A percentile compares a stretch with the other conserved stretches of the same genome.
phyloP scores from a whole-genome alignment of 1,140 invertebrate species.

The Liolophura sinensis region DNA sequence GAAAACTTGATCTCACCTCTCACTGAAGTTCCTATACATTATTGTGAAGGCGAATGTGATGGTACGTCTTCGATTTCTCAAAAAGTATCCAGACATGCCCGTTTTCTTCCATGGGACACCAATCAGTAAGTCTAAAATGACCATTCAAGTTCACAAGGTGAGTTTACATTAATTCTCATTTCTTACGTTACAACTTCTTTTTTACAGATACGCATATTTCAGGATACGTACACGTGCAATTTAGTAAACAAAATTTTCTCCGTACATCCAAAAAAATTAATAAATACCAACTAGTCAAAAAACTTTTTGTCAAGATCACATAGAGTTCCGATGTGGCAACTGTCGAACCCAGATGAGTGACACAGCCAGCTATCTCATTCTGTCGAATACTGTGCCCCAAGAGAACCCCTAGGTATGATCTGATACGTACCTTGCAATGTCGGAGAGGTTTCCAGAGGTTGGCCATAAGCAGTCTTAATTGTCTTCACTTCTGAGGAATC shows the following conservation, averaged over 20 bases:
- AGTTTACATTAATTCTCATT: neutral
- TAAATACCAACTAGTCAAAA: too few species aligned
- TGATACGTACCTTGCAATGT: slow-evolving; percentile 38
- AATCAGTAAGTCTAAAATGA: slow-evolving; percentile 81
- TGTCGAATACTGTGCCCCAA: too few species aligned
- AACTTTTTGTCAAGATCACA: too few species aligned
- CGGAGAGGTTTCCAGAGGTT: slow-evolving; percentile 46
- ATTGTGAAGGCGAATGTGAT: slow-evolving; percentile 90
- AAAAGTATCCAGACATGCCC: slow-evolving; percentile 83
- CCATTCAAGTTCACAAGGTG: too few species aligned
- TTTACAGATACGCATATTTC: neutral
- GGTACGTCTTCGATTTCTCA: slow-evolving; percentile 78
- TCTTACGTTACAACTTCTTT: neutral
- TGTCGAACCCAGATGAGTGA: too few species aligned
- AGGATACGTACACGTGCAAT: neutral
- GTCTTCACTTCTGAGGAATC: slow-evolving; percentile 49
- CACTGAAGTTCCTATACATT: slow-evolving; percentile 79
- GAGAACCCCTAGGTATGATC: too few species aligned
- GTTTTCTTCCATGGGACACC: slow-evolving; percentile 88
- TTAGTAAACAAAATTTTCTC: neutral
- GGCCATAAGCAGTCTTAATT: slow-evolving; percentile 42
- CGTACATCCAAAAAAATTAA: neutral
- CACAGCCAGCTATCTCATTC: too few species aligned
- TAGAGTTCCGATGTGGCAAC: too few species aligned
- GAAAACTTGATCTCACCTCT: slow-evolving; percentile 65